phyloP scores from a whole-genome alignment of 2,888 invertebrate genomes.

The Morpho helenor region DNA sequence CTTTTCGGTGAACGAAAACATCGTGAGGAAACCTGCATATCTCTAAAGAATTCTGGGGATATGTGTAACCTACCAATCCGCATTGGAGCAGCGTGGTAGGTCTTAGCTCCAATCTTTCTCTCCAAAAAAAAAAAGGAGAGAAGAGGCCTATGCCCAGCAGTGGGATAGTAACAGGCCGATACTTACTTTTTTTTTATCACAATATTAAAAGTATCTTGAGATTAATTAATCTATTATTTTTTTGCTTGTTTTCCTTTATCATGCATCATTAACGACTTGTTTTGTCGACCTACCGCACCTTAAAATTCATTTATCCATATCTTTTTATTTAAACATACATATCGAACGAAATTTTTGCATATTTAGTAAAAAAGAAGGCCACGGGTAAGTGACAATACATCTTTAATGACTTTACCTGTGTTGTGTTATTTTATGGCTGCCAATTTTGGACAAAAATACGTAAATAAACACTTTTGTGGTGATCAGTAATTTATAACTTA shows the following conservation, averaged over 20 bases:
- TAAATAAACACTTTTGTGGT: conserved; percentile 8
- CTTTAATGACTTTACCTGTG: conserved; percentile 18
- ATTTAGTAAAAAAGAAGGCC: conserved; percentile 7
- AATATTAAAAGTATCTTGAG: no score
- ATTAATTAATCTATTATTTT: not conserved
- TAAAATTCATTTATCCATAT: conserved; percentile 2
- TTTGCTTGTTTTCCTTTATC: not conserved
- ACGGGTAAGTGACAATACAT: conserved; percentile 7
- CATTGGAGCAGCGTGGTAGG: no score
- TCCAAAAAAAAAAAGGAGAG: no score
- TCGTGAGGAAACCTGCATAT: no score
- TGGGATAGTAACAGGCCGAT: no score
- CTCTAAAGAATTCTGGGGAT: no score
- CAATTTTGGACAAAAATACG: conserved; percentile 8
- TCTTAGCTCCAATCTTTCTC: no score
- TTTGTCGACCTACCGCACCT: conserved; percentile 14
- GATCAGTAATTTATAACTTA: conserved; percentile 16
- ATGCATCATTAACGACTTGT: conserved; percentile 3
- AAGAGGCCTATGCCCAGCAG: no score
- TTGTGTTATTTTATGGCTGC: conserved; percentile 14
- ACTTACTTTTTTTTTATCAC: no score
- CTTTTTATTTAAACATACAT: not conserved
- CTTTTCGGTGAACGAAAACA: no score
- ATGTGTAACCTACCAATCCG: no score
- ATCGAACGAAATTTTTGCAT: not conserved